Base-by-base conservation (phyloP, 2,888 invertebrate species). In the Zygothrica quintamaculata region DNA sequence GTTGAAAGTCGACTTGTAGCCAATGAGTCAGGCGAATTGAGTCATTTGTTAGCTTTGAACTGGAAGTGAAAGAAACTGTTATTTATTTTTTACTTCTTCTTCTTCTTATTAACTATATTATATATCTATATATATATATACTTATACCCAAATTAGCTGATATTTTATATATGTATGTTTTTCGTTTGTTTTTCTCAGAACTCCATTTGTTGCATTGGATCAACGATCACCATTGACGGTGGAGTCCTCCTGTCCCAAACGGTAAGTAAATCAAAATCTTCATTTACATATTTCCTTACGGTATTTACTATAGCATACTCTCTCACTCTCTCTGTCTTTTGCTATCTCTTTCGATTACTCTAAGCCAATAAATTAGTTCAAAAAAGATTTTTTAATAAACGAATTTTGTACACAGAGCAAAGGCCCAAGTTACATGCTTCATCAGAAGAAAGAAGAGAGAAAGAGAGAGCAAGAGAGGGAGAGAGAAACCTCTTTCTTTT, bases 211-310 rank as follows among this genome's bases (percentile, higher is more conserved):
- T 88, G 88, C 91, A 87, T 88, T 91, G 90, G 90, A 91, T 87
- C 90, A 91, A 88, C 88, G 90, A 88, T 90, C 90, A 82, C 88
- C 91, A 78, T 88, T 91, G 89, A 90, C 90, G 89, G 91, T 91
- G 91, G 90, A 91, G 87, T 89, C 90, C 77, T 90, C 90, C 87
- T 91, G 91, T 82, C 89, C 90, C 78, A 91, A 91, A 88, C 89
- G 90, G 90, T 91, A 60, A 88, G 88, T 81, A 34, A 50, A 40
- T 34, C 36, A 44, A 51, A n/a, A n/a, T n/a, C n/a, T n/a, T n/a
- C n/a, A n/a, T n/a, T n/a, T n/a, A n/a, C n/a, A n/a, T n/a, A n/a
- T n/a, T n/a, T n/a, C n/a, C n/a, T n/a, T n/a, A n/a, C n/a, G n/a
- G n/a, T n/a, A n/a, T n/a, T n/a, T n/a, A n/a, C n/a, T n/a, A n/a